phyloP scores from a whole-genome alignment of 37 sponge, comb jelly and placozoan species.

The Corticium candelabrum region DNA sequence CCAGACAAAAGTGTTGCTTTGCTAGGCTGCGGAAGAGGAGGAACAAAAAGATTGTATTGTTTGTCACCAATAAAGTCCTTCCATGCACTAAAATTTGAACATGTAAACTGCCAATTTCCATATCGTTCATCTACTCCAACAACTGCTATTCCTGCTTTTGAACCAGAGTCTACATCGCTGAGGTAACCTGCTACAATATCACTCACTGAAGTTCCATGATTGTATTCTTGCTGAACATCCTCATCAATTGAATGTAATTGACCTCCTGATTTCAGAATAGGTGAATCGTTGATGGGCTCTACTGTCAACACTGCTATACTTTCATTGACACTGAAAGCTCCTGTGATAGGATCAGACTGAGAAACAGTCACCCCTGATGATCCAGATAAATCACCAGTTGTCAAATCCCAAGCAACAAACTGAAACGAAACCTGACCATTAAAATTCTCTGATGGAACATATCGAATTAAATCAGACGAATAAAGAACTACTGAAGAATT shows the following conservation, averaged over 20 bases:
- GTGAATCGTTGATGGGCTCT: constrained; percentile 79
- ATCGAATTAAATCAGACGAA: constrained; percentile 31
- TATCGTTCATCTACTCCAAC: constrained; percentile 52
- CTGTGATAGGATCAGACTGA: constrained; percentile 29
- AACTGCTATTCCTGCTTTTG: constrained; percentile 59
- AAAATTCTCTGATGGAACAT: constrained; percentile 58
- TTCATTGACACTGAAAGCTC: constrained; percentile 54
- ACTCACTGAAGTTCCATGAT: constrained; percentile 62
- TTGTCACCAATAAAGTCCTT: constrained; percentile 68
- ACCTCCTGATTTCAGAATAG: constrained; percentile 40
- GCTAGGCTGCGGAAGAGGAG: constrained; percentile 43
- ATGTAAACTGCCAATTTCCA: constrained; percentile 78
- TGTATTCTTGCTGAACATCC: constrained; percentile 21
- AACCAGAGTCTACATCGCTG: constrained; percentile 45
- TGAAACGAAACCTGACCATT: constrained; percentile 45
- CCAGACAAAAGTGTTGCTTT: constrained; percentile 68
- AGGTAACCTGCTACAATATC: constrained; percentile 41
- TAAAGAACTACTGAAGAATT: constrained; percentile 38
- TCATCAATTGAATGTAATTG: constrained; percentile 34
- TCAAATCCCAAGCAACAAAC: constrained; percentile 77
- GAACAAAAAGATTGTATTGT: constrained; percentile 36
- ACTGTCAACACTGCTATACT: constrained; percentile 35
- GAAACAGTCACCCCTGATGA: constrained; percentile 24
- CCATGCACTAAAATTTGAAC: constrained; percentile 37
- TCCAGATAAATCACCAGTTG: constrained; percentile 13